Evolutionary conservation across 1,140 invertebrate species (phyloP), one percentile per base, ranked within the genome.

Genomic region (Sipha flava): DNA sequence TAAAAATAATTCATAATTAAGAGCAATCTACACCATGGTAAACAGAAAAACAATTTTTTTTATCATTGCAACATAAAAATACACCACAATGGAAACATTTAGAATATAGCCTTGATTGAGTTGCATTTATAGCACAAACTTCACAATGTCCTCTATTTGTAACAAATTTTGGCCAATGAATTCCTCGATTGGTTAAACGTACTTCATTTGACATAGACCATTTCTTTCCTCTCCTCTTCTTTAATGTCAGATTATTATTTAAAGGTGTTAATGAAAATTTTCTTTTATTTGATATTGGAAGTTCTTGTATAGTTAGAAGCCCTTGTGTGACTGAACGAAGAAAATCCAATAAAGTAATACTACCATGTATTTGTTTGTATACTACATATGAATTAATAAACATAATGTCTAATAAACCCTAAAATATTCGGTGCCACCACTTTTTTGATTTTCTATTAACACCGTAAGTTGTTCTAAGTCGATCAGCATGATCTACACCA

Each of bases 401-500:
- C 37, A 80, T 49, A 21, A 82, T 81, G 10, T 82, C 75, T 29
- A 81, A 47, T n/a, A 81, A 21, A 23, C 80, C 80, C 52, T 54
- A 80, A 57, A 77, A 81, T 16, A 81, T 29, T 64, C 70, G 7
- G 43, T 81, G 70, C 81, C 81, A 80, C 79, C 79, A 80, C 40
- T 80, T 80, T 68, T 64, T 62, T 18, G 62, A 81, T n/a, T 73
- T 66, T 21, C 80, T 37, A 68, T 82, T 68, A 29, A 82, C 62
- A 23, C 80, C 49, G 64, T 80, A 82, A 16, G 80, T 45, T 16
- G 62, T 85, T 18, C 59, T 18, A 64, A 85, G 73, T 83, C 83
- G 84, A 81, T 86, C 85, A 47, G 82, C 81, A 81, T 85, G 85
- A 81, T 86, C 85, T 31, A 86, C 85, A 79, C 81, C 84, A 40